phyloP scores from a whole-genome alignment of 2,888 invertebrate species.

The Drosophila demipolita region DNA sequence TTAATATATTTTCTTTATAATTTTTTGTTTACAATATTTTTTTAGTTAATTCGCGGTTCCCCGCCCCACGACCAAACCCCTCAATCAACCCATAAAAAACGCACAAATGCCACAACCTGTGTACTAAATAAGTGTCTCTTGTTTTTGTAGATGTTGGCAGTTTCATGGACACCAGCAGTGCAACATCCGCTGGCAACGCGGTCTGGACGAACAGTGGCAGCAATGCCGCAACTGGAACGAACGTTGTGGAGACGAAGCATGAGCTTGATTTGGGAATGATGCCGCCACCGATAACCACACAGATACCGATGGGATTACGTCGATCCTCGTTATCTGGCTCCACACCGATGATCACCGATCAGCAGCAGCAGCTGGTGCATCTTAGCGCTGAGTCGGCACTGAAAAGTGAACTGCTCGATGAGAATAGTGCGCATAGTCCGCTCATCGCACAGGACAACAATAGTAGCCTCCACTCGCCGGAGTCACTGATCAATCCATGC shows the following conservation, averaged over 20 bases:
- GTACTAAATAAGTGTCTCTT: conserved; percentile 62
- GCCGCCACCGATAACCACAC: conserved; percentile 88
- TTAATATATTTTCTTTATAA: conserved; percentile 16
- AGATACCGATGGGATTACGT: conserved; percentile 88
- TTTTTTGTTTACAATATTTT: conserved; percentile 22
- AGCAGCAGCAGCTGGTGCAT: conserved; percentile 76
- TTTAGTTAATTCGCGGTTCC: conserved; percentile 6
- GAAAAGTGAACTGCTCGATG: conserved; percentile 90
- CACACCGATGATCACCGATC: conserved; percentile 82
- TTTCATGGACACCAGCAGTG: conserved; percentile 79
- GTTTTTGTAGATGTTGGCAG: conserved; percentile 82
- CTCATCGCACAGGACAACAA: conserved; percentile 61
- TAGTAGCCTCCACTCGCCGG: conserved; percentile 73
- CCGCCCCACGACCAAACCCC: neutral
- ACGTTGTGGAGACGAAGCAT: conserved; percentile 85
- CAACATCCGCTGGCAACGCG: conserved; percentile 18
- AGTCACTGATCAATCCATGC: conserved; percentile 78
- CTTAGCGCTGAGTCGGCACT: conserved; percentile 85
- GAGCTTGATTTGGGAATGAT: conserved; percentile 88
- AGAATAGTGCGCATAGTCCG: conserved; percentile 88
- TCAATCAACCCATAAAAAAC: neutral
- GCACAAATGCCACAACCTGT: conserved; percentile 24
- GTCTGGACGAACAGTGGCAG: conserved; percentile 10
- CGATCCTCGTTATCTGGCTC: conserved; percentile 87
- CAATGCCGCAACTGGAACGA: conserved; percentile 59